Percentiles rank a stretch among this genome's conserved stretches.
Conservation (phyloP, 1,140 invertebrate genomes). For the Zaprionus africanus region DNA sequence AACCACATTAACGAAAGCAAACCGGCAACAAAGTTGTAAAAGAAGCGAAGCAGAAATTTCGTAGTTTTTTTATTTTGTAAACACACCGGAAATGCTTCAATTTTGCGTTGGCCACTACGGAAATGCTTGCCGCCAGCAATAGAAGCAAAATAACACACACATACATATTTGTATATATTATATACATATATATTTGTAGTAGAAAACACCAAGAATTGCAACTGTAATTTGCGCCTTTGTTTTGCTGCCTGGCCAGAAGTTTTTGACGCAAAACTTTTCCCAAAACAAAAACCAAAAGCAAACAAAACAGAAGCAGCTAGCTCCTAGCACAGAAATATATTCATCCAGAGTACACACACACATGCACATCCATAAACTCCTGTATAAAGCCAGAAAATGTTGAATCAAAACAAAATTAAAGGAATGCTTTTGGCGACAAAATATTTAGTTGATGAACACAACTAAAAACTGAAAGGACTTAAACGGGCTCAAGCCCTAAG, state of each 20-base stretch:
- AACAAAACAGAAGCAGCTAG: constrained; percentile 12
- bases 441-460: constrained; percentile 58
- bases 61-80: constrained; percentile 57
- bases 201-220: constrained; percentile 61
- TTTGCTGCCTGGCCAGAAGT: constrained; percentile 67
- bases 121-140: constrained; percentile 62
- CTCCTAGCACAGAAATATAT: constrained; percentile 29
- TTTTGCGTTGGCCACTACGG: constrained; percentile 64
- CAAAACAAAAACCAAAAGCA: constrained; percentile 62
- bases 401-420: constrained; percentile 78
- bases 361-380: background rate
- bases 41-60: constrained; percentile 51
- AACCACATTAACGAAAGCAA: constrained; percentile 50
- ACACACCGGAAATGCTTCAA: constrained; percentile 78
- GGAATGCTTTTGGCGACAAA: constrained; percentile 74
- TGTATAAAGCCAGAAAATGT: constrained; percentile 40
- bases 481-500: constrained; percentile 37
- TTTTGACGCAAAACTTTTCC: constrained; percentile 64
- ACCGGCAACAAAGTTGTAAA: constrained; percentile 39
- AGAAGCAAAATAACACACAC: constrained; percentile 31
- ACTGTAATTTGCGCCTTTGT: constrained; percentile 78
- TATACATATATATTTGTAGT: constrained; percentile 31
- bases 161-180: constrained; percentile 5
- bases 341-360: constrained; percentile 24
- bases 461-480: constrained; percentile 24